These are phyloP conservation scores for Mellivora capensis DNA, from an alignment of 2,113 vertebrate species.

Conservation along the genomic window DNA sequence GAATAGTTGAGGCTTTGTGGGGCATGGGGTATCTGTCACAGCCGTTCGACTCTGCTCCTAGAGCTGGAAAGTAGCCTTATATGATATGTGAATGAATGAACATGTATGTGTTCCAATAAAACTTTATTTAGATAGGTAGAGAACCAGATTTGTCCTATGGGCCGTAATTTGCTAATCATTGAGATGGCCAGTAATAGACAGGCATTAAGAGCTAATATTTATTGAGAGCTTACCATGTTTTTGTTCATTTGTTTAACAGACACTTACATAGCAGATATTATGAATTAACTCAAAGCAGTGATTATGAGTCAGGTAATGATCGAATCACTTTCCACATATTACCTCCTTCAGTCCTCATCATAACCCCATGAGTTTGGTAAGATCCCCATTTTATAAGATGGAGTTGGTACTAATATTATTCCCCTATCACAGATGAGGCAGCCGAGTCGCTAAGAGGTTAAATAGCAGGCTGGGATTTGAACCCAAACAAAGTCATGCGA, in stretches of 20 bases:
- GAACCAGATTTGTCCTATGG: not conserved
- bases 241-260: not conserved
- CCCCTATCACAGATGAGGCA: not conserved
- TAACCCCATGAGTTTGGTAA: not conserved
- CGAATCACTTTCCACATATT: not conserved
- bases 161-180: not conserved
- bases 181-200: not conserved
- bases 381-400: not conserved
- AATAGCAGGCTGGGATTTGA: not conserved
- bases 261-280: not conserved
- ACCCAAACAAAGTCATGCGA: not conserved
- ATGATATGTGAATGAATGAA: not conserved
- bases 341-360: not conserved
- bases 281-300: not conserved
- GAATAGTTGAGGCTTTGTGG: not conserved
- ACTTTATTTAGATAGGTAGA: not conserved
- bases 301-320: not conserved
- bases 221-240: not conserved
- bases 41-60: not conserved
- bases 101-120: not conserved
- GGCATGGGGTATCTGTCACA: fast-evolving
- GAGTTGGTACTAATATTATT: not conserved
- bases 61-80: not conserved
- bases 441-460: not conserved
- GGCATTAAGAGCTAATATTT: not conserved